phyloP scores from a whole-genome alignment of 2,888 invertebrate species.

The Eupithecia abbreviata region DNA sequence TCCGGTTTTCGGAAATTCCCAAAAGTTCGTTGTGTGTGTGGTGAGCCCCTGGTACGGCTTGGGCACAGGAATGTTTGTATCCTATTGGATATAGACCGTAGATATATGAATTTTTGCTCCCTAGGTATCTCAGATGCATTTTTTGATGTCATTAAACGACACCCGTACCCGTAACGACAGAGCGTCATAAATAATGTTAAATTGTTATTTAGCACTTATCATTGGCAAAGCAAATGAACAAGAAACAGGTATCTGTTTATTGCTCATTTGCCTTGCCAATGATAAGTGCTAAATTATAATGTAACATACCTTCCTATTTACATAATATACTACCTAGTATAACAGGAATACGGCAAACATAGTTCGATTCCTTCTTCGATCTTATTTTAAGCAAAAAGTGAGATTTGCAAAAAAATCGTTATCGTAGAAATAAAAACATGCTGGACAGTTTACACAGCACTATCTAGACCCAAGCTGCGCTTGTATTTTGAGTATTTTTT shows the following conservation, averaged over 20 bases:
- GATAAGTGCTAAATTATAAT: neutral
- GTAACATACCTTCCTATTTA: neutral
- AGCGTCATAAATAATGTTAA: neutral
- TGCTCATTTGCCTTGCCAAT: slow-evolving; percentile 9
- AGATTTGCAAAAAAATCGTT: neutral
- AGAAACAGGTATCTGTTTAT: neutral
- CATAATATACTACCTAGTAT: neutral
- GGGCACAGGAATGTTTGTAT: too few species aligned
- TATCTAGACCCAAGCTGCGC: neutral
- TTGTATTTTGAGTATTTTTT: neutral
- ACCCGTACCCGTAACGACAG: neutral
- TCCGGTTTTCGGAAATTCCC: too few species aligned
- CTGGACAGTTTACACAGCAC: neutral
- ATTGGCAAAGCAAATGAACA: neutral
- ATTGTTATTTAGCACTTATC: neutral
- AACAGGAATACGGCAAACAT: neutral
- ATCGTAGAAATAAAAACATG: too few species aligned
- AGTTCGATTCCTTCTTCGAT: neutral
- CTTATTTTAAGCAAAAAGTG: neutral
- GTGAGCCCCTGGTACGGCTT: too few species aligned
- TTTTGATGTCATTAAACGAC: neutral
- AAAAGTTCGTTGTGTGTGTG: too few species aligned
- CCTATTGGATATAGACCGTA: too few species aligned
- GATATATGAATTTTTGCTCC: too few species aligned
- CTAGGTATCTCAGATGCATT: neutral